Conservation (phyloP, 2,113 vertebrate genomes). For the Crotalus tigris region DNA sequence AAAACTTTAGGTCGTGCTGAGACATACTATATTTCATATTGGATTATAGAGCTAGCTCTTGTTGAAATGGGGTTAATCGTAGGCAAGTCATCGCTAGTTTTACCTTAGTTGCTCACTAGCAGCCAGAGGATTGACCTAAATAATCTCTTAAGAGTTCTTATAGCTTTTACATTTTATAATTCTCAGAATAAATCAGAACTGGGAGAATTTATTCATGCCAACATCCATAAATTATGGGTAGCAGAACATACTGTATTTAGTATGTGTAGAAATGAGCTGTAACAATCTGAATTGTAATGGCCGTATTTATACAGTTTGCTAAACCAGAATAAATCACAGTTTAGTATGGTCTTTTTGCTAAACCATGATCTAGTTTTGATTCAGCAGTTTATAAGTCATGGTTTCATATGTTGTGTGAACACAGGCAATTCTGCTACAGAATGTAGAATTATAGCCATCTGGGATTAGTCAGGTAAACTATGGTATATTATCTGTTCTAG, state of each 20-base stretch:
- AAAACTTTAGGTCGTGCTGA: background rate
- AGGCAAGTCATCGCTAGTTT: background rate
- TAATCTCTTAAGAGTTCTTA: background rate
- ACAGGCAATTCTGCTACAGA: background rate
- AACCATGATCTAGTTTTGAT: background rate
- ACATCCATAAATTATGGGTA: background rate
- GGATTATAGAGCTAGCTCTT: background rate
- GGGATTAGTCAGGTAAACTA: background rate
- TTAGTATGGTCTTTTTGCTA: background rate
- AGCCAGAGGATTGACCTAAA: background rate
- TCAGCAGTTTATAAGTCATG: background rate
- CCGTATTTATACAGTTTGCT: background rate
- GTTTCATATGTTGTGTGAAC: background rate
- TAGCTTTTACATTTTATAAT: background rate
- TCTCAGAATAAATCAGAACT: background rate
- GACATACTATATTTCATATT: background rate
- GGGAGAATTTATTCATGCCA: background rate
- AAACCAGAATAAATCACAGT: background rate
- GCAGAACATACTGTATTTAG: background rate
- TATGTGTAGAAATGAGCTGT: background rate
- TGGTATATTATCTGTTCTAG: background rate
- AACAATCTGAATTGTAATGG: background rate
- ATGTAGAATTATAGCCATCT: background rate
- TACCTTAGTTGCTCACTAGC: background rate
- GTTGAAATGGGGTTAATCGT: background rate